Base-by-base conservation (phyloP, 2,797 vertebrate species). In the Notolabrus celidotus region DNA sequence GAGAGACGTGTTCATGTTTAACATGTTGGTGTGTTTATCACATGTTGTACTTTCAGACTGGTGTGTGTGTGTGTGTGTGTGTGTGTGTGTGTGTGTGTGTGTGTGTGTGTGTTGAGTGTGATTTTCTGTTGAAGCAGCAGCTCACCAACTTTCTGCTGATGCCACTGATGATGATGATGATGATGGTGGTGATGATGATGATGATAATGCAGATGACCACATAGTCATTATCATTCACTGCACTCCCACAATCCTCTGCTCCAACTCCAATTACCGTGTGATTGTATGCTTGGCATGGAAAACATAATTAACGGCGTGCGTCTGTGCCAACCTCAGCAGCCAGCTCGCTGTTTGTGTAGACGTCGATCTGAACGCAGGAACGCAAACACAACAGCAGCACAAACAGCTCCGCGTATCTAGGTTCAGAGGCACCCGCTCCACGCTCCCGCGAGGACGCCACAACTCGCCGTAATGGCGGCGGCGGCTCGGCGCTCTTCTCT, bases 261-360 rank as follows among this genome's bases (percentile, higher is more conserved):
- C 85, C 88, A 86, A 60, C 85, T 88, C 86, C 68, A 89, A 88
- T 90, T 91, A 90, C 80, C 38, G 59, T 82, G 87, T 86, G 86
- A 89, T 85, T 76, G 83, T 83, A 74, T 78, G 80, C 83, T 91
- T 92, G 92, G 92, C 92, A 90, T 71, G 60, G 67, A 83, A 88
- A 91, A 83, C 86, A 87, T 92, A 89, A 93, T 93, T 93, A 93
- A 89, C 87, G 81, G 60, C 55, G 69, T 59, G 74, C 77, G 79
- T 80, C 63, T 77, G 67, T 93, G 90, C 92, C 91, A 93, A 88
- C 60, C 74, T 17, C 66, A 86, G 84, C 83, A 77, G 90, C 88
- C 80, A 91, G 78, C 87, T 69, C 69, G 61, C 84, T 84, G 90
- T 89, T 89, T 91, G 89, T 91, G 90, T 70, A 74, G 86, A 47